Evolutionary conservation across 2,888 invertebrate species (phyloP).

Genomic region (Drosophila multiciliata): DNA sequence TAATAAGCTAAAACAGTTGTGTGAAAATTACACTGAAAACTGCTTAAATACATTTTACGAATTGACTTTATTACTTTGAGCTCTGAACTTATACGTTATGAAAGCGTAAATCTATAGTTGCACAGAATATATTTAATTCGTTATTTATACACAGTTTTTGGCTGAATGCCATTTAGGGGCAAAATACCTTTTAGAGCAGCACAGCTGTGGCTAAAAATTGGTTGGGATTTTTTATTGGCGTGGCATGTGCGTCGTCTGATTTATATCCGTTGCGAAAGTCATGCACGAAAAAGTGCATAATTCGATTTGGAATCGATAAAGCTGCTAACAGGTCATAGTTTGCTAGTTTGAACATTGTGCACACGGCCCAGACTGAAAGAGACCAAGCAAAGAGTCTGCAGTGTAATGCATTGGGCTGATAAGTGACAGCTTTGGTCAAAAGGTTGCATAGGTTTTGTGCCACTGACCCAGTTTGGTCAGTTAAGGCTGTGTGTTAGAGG

Average conservation of each 20-base stretch:
- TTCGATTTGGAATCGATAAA: constrained; percentile 71
- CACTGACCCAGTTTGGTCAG: constrained; percentile 68
- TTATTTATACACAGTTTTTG: not conserved
- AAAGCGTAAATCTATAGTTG: not conserved
- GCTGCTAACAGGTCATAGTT: constrained; percentile 19
- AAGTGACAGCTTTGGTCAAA: constrained; percentile 48
- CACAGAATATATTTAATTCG: not conserved
- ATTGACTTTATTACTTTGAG: not conserved
- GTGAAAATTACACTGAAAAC: not conserved
- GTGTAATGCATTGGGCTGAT: constrained; percentile 17
- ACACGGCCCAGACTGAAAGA: not conserved
- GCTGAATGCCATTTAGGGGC: constrained; percentile 53
- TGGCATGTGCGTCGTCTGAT: constrained; percentile 45
- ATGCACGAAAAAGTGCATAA: constrained; percentile 51
- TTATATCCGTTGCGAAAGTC: constrained; percentile 37
- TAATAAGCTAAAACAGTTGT: not conserved
- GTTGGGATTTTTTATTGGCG: not conserved
- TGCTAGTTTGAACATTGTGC: constrained; percentile 6
- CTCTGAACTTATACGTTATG: not conserved
- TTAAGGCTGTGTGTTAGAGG: constrained; percentile 49
- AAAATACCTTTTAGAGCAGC: constrained; percentile 9
- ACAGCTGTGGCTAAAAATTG: constrained; percentile 36
- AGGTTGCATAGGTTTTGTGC: constrained; percentile 59
- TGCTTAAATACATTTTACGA: not conserved
- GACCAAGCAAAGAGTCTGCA: not conserved